Conservation (phyloP, 2,888 invertebrate genomes). For the Trichacis sp. region DNA sequence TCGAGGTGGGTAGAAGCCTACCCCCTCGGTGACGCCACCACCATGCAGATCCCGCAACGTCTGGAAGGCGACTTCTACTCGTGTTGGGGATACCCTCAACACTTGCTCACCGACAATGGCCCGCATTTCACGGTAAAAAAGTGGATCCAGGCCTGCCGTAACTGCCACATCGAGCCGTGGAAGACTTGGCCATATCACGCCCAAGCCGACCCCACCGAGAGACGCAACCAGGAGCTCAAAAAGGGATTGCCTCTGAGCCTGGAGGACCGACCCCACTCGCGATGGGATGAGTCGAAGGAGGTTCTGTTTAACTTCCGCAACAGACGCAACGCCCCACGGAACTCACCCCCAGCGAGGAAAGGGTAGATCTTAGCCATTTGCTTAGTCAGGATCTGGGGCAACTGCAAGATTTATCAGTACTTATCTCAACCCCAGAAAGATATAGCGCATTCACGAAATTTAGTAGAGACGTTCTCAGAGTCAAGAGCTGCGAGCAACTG, state of each 20-base stretch:
- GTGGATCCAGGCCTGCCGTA: not conserved
- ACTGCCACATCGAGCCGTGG: constrained; percentile 11
- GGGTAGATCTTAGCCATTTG: no score
- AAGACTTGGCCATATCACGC: constrained; percentile 34
- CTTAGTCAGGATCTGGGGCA: no score
- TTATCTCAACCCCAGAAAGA: no score
- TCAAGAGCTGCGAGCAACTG: no score
- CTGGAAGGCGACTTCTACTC: constrained; percentile 13
- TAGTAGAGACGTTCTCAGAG: no score
- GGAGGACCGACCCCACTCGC: not conserved
- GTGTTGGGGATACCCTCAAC: constrained; percentile 3
- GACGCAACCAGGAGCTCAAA: constrained; percentile 35
- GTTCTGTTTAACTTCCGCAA: constrained; percentile 8
- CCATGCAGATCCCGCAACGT: constrained; percentile 1
- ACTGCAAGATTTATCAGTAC: no score
- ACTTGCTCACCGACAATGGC: constrained; percentile 21
- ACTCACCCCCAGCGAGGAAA: not conserved
- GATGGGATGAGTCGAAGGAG: constrained; percentile 11
- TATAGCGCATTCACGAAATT: no score
- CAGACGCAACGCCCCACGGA: not conserved
- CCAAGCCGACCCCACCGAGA: constrained; percentile 30
- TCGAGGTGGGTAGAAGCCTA: constrained; percentile 45
- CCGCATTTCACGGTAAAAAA: constrained; percentile 9
- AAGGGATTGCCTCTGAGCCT: constrained; percentile 18
- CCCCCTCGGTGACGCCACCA: constrained; percentile 12